phyloP scores from a whole-genome alignment of 92 coral and sea anemone genomes.

The Epizoanthus illoricatus region DNA sequence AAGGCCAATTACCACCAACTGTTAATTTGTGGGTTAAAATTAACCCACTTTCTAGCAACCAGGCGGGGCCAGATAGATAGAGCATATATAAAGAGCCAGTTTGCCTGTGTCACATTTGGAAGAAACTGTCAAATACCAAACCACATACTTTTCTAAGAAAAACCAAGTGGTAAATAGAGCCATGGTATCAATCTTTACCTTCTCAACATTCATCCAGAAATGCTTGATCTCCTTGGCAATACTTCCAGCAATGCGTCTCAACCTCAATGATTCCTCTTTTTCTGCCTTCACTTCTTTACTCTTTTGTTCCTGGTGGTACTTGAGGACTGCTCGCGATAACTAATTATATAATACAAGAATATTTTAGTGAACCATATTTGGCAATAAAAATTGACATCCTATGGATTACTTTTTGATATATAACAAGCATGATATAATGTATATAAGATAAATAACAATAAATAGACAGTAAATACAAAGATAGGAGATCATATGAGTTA shows the following conservation, averaged over 20 bases:
- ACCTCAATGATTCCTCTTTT: slow-evolving; percentile 87
- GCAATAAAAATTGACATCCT: neutral
- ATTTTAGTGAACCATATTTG: neutral
- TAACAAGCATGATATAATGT: no score
- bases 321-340: slow-evolving; percentile 91
- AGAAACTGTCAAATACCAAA: neutral
- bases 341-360: slow-evolving; percentile 9
- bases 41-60: no score
- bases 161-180: neutral
- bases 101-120: no score
- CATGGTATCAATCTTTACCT: slow-evolving; percentile 53
- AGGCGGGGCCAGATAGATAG: no score
- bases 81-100: no score
- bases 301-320: slow-evolving; percentile 95
- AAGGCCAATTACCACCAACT: no score
- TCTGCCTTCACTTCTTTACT: slow-evolving; percentile 98
- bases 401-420: no score
- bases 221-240: slow-evolving; percentile 93
- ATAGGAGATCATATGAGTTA: no score
- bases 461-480: neutral
- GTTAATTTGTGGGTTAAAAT: no score
- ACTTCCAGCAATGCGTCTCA: slow-evolving; percentile 89
- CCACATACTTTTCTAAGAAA: neutral
- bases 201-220: slow-evolving; percentile 93
- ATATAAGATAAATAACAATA: no score